Evolutionary conservation across 2,888 invertebrate species (phyloP).

Genomic region (Ophion ventricosus): DNA sequence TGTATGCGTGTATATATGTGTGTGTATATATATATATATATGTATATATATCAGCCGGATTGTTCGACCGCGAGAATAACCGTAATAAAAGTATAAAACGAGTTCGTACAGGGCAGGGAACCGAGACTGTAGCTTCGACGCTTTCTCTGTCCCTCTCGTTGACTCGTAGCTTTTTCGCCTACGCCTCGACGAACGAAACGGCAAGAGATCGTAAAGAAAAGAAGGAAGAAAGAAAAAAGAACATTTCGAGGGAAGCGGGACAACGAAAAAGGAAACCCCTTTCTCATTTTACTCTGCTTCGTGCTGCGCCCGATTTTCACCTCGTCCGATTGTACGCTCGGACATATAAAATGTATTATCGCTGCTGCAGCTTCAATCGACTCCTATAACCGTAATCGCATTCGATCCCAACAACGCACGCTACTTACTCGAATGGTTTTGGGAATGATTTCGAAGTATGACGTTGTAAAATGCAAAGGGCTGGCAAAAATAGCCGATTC

Average conservation of each 20-base stretch:
- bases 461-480: no score
- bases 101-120: constrained; percentile 38
- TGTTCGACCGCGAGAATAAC: constrained; percentile 56
- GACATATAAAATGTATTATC: constrained; percentile 26
- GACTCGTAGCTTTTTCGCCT: constrained; percentile 22
- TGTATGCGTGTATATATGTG: not conserved
- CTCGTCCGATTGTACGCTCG: constrained; percentile 29
- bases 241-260: constrained; percentile 5
- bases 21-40: constrained; percentile 10
- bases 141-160: constrained; percentile 33
- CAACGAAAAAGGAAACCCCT: constrained; percentile 32
- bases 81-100: constrained; percentile 60
- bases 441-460: no score
- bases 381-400: not conserved
- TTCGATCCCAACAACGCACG: not conserved
- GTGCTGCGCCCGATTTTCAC: constrained; percentile 34
- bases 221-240: constrained; percentile 13
- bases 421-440: no score
- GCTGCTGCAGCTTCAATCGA: constrained; percentile 31
- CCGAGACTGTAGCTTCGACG: constrained; percentile 17
- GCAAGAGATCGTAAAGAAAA: constrained; percentile 34
- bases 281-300: constrained; percentile 33
- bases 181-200: constrained; percentile 25
- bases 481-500: no score
- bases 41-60: constrained; percentile 26